These are phyloP conservation scores for Sapayoa aenigma DNA, from an alignment of 2,113 vertebrate species.

Conservation along the genomic window DNA sequence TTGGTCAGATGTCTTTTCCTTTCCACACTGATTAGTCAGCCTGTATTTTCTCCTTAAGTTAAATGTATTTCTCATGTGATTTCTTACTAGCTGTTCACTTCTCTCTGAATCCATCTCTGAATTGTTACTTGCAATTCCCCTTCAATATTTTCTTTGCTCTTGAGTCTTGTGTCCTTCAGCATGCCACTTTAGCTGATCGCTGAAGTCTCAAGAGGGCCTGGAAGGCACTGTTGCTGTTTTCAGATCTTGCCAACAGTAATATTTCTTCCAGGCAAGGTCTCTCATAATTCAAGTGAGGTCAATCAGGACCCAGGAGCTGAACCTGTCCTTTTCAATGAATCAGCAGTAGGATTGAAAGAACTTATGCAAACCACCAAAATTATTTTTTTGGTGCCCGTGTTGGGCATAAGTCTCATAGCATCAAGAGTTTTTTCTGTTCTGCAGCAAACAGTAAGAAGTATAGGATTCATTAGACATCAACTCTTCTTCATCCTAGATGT, in stretches of 20 bases:
- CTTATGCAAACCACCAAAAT: constrained; percentile 8
- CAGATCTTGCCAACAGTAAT: constrained; percentile 44
- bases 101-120: neutral
- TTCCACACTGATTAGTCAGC: neutral
- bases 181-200: constrained; percentile 35
- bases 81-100: neutral
- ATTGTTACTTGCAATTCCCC: constrained; percentile 50
- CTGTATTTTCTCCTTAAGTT: neutral
- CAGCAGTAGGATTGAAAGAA: neutral
- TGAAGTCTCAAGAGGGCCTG: constrained; percentile 36
- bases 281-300: constrained; percentile 47
- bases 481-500: neutral
- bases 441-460: neutral
- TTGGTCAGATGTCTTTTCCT: neutral
- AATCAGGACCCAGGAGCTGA: constrained; percentile 17
- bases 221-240: constrained; percentile 33
- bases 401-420: neutral
- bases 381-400: neutral
- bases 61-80: neutral
- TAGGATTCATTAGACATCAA: neutral
- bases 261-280: constrained; percentile 41
- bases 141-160: constrained; percentile 44
- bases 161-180: constrained; percentile 9
- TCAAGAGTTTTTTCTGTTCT: neutral
- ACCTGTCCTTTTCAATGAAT: constrained; percentile 40